Base-by-base conservation (phyloP, 2,797 vertebrate species). In the Enteromius anoplus region DNA sequence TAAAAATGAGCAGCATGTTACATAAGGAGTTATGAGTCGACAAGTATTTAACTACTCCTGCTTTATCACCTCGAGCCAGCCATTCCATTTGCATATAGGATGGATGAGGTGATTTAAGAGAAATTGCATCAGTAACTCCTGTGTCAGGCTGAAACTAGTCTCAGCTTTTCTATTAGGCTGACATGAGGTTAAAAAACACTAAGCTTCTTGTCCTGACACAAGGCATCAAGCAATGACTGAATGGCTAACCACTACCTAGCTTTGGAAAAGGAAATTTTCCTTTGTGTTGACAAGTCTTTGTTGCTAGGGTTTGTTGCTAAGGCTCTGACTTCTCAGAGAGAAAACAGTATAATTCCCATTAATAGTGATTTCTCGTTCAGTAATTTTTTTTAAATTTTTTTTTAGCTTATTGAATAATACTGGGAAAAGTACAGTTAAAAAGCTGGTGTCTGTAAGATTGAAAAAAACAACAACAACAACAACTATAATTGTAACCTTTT, bases 241-340 rank as follows among this genome's bases (percentile, higher is more conserved):
- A 60, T 71, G 65, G 47, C 49, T 58, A 26, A 71, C 68, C 23
- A 6, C 23, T 58, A 58, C 42, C 53, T 23, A 53, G 29, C 49
- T 60, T 49, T 10, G 73, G 34, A 19, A 72, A 72, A 64, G 4
- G 26, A 19, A 58, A 17, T 58, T 15, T 82, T 85, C 88, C 80
- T 75, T 49, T 86, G 45, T 26, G 92, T 93, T 93, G 87, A 91
- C 90, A 91, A 84, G 91, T 85, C 87, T 76, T 60, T 42, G 37
- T 80, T 93, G 93, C 91, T 91, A 93, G 65, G 78, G 70, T 76
- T 60, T 62, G 23, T 80, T 93, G 93, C 91, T 91, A 93, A 85
- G 92, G 90, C 90, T 92, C 71, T 72, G 81, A 77, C 51, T 10
- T 76, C 37, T 62, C 42, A 8, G 68, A 49, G 11, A 71, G 40